Percentiles rank a stretch among this genome's conserved stretches.
These are phyloP conservation scores for Girardia tigrina DNA, from an alignment of 2,888 invertebrate species.

Conservation along the genomic window DNA sequence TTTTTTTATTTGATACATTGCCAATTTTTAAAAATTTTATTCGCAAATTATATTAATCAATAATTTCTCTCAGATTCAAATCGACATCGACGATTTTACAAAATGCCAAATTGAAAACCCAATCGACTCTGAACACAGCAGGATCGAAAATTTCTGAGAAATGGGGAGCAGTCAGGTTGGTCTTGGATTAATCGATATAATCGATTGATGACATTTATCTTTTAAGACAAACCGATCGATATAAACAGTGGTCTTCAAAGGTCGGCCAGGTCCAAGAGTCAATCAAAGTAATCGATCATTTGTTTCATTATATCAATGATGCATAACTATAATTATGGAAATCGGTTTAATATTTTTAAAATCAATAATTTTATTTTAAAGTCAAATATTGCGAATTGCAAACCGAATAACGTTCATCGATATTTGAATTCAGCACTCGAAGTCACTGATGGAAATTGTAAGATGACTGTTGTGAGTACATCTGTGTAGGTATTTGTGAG, in stretches of 20 bases:
- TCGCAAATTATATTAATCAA: too few species aligned
- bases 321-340: not conserved
- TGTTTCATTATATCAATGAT: not conserved
- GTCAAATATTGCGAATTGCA: too few species aligned
- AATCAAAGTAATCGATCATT: constrained; percentile 10
- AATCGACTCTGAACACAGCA: not conserved
- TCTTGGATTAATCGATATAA: not conserved
- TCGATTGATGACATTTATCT: not conserved
- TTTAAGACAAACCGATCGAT: not conserved
- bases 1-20: too few species aligned
- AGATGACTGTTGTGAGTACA: not conserved
- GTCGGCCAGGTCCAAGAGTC: not conserved
- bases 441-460: not conserved
- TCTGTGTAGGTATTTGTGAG: too few species aligned
- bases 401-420: too few species aligned
- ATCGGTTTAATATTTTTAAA: too few species aligned
- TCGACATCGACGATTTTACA: not conserved
- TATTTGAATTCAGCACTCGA: not conserved
- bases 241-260: not conserved
- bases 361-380: too few species aligned
- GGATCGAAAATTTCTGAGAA: not conserved
- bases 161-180: not conserved
- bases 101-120: constrained; percentile 12
- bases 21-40: too few species aligned
- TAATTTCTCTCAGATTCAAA: too few species aligned